phyloP scores from a whole-genome alignment of 2,797 vertebrate genomes.

The Anolis apletophallus region DNA sequence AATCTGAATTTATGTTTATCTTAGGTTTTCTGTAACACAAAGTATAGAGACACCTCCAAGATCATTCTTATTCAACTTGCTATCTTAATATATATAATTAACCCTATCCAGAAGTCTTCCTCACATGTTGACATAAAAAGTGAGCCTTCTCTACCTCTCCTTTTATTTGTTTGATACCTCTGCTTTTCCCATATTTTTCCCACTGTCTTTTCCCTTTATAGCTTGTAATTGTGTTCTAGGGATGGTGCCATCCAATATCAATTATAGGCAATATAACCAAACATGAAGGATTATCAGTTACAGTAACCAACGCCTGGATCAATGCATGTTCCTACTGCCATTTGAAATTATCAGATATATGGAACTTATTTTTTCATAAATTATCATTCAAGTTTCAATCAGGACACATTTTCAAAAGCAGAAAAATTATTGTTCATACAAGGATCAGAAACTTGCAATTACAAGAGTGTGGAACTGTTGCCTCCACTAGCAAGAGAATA shows the following conservation, averaged over 20 bases:
- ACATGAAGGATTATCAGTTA: neutral
- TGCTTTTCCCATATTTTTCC: neutral
- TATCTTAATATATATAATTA: neutral
- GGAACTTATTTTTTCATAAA: neutral
- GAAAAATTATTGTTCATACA: slow-evolving; percentile 35
- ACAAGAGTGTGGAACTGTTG: slow-evolving; percentile 49
- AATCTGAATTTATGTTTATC: neutral
- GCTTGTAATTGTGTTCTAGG: neutral
- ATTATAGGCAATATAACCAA: neutral
- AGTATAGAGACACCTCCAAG: neutral
- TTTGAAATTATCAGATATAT: neutral
- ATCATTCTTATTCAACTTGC: neutral
- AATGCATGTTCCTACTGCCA: neutral
- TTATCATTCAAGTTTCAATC: neutral
- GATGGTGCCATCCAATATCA: neutral
- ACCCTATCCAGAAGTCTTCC: neutral
- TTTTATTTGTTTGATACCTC: neutral
- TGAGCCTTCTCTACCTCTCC: neutral
- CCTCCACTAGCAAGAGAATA: slow-evolving; percentile 53
- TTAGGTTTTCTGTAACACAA: neutral
- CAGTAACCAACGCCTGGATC: neutral
- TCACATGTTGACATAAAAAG: neutral
- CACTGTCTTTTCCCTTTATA: neutral
- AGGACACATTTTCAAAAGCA: neutral
- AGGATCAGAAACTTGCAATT: slow-evolving; percentile 47